A percentile compares a stretch with the other conserved stretches of the same genome.
These are phyloP conservation scores for Nyctibius bracteatus DNA, from an alignment of 2,113 vertebrate genomes.

Conservation along the genomic window DNA sequence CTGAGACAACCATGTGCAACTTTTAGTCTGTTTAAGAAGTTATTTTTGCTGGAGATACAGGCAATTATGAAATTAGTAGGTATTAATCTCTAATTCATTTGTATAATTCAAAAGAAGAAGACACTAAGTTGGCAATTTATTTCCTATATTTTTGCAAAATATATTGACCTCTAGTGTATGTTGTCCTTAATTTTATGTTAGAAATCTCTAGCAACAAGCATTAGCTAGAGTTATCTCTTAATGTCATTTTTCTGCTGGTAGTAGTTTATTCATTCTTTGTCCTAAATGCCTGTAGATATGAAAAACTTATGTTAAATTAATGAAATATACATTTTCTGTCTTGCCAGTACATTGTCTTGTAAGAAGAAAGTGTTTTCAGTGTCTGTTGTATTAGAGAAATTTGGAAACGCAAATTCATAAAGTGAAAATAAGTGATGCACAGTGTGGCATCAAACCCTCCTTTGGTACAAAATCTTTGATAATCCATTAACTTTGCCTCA, in stretches of 20 bases:
- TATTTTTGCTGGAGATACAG: constrained; percentile 65
- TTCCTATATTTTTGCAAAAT: not conserved
- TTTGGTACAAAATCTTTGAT: not conserved
- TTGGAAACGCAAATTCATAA: not conserved
- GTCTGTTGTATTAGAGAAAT: not conserved
- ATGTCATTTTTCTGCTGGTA: not conserved
- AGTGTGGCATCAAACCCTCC: not conserved
- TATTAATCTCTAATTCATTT: not conserved
- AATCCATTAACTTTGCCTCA: not conserved
- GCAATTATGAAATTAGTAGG: not conserved
- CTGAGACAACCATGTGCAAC: constrained; percentile 70
- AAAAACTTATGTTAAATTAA: not conserved
- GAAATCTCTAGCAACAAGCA: not conserved
- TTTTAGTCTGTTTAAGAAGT: constrained; percentile 51
- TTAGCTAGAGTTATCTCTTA: not conserved
- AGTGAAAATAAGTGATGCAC: not conserved
- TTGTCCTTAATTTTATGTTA: not conserved
- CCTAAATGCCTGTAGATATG: not conserved
- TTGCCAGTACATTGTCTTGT: not conserved
- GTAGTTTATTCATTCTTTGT: not conserved
- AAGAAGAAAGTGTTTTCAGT: not conserved
- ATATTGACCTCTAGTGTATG: not conserved
- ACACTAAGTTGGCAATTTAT: constrained; percentile 61
- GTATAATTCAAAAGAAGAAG: constrained; percentile 62
- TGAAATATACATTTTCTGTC: not conserved